Base-by-base conservation (phyloP, 2,888 invertebrate genomes). In the Cantharis flavilabris region DNA sequence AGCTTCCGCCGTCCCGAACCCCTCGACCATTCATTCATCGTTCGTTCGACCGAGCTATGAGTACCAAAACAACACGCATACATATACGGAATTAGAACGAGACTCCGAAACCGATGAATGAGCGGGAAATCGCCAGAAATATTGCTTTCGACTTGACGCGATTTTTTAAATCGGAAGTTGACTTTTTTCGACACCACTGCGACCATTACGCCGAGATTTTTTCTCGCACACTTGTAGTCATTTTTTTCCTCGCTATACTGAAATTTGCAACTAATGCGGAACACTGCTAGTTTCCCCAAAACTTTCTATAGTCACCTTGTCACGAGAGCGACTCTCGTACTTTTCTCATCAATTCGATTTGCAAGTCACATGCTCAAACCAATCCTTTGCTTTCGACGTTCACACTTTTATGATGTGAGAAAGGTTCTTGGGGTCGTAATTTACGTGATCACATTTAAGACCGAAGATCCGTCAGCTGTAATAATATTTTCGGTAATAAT, bases 21-120 rank as follows among this genome's bases (percentile, higher is more conserved):
- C 82, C 82, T 80, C 88, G 81, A 78, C 84, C 84, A 84, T 85
- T 85, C 85, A 86, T 84, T 85, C 84, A 84, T 84, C 83, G 83
- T 78, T 76, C 88, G 80, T 87, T 90, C 90, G 90, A 91, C 90
- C 90, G 90, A 90, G 71, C 79, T 80, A 76, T 81, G 80, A 81
- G 80, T 82, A 80, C 80, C 82, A 80, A 81, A 84, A 83, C 84
- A 83, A 84, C 83, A 82, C 81, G 80, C 81, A 82, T 84, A 84
- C 85, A 83, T 86, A 85, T 85, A 85, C 85, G 85, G 85, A 86
- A 86, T 86, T 86, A 85, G 86, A 86, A 84, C 85, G 82, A 76
- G 76, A 79, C 84, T 82, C 80, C 82, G 84, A 84, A 84, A 86
- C 85, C 84, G 84, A 86, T 86, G 85, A 85, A 86, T 86, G 86